Evolutionary conservation across 2,113 vertebrate species (phyloP), one percentile per base, ranked within the genome.

Genomic region (Cyprichromis sp.): DNA sequence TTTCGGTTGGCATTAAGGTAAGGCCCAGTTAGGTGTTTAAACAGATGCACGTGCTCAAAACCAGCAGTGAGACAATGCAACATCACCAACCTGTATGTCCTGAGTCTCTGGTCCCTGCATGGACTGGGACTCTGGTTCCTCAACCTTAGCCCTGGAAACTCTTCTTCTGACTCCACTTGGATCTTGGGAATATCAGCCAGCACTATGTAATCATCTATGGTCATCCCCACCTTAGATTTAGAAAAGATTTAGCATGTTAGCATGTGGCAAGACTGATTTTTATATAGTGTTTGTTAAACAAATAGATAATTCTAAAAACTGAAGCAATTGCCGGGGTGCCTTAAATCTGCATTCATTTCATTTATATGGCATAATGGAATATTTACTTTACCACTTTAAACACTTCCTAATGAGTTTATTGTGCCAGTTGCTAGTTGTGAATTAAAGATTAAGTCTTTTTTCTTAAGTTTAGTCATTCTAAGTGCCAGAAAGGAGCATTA

Each of bases 111-210:
- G 36, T 97, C 95, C 7, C 97, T 96, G 71, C 97, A 97, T 1
- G 99, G 98, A 91, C 98, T 99, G 79, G 96, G 97, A 10, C 95
- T 98, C 87, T 97, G 97, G 78, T 96, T 95, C 83, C 96, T 94
- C 93, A 94, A 85, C 93, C 93, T 94, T 66, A 94, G 47, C 31
- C 63, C 16, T 82, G 93, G 68, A 81, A 95, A 40, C 13, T 97
- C 95, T 80, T 93, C 95, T 47, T 97, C 97, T 14, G 93, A 55
- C n/a, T 98, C 96, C 91, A 97, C 93, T 85, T 96, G 97, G 84
- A 97, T 93, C 31, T 95, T 97, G 57, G 98, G 98, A 91, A 99
- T 96, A 85, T 98, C 96, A 2, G 99, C 99, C 94, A 99, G 93
- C 80, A 97, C 8, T 0, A 97, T 96, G 91, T 99, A 99, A 89